Evolutionary conservation across 2,888 invertebrate genomes (phyloP), one percentile per base, ranked within the genome.

Genomic region (Perizoma flavofasciatum): DNA sequence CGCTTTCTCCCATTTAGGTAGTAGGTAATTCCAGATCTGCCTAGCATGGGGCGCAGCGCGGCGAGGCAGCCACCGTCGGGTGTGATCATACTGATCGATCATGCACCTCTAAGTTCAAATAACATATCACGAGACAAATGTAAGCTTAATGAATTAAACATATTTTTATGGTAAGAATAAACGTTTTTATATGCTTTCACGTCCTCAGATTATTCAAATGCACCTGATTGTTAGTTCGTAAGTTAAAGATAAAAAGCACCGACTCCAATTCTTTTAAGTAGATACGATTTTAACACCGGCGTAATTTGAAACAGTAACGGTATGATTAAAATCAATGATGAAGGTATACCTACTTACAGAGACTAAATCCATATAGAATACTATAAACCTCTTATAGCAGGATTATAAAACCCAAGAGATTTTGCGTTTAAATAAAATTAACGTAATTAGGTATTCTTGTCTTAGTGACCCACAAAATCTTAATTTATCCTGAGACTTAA

Each of bases 401-500:
- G 22, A 22, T 22, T 22, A 22, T 22, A 22, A 22, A 2, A 22
- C 22, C 22, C 22, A 22, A 1, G 22, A 22, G 22, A 22, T 22
- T 22, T 22, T 22, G 22, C 22, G 22, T 22, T 22, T 22, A 22
- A n/a, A 2, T 3, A 22, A 22, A 37, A 37, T 54, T 44, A 43
- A 33, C 34, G 49, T 48, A 39, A 56, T 53, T 63, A 3, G 22
- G 22, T 22, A 63, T 55, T 55, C 43, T 58, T 49, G 22, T 48
- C 44, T 55, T 41, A 48, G 55, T 49, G 22, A 51, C 44, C 55
- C 37, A 44, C 35, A 56, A 22, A 59, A 56, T 59, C 56, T 60
- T 35, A 49, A 53, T 61, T 57, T 62, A 48, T 55, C 40, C 44
- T 11, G 43, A 51, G 54, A 7, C 45, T 37, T 34, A 52, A 53